Conservation (phyloP, 2,797 vertebrate genomes). For the Cynopterus sphinx region DNA sequence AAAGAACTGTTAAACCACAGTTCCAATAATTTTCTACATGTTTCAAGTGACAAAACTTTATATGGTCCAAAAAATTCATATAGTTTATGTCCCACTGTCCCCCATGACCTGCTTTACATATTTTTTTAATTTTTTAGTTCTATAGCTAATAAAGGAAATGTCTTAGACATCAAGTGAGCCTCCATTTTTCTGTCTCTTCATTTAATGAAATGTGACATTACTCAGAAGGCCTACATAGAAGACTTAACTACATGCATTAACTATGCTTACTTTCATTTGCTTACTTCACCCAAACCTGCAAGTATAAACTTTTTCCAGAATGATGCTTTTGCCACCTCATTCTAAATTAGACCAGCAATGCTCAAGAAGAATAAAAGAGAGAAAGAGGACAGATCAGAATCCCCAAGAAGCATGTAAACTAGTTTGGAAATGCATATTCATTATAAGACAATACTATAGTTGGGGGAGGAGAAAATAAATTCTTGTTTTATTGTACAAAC, state of each 20-base stretch:
- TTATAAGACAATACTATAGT: background rate
- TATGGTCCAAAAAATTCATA: background rate
- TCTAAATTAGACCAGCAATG: background rate
- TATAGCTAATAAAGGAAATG: background rate
- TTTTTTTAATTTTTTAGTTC: background rate
- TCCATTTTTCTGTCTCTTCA: background rate
- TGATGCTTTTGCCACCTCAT: background rate
- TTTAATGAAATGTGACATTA: background rate
- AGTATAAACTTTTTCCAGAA: background rate
- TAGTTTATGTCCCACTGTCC: background rate
- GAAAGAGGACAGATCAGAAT: background rate
- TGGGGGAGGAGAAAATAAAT: background rate
- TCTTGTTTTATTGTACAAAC: background rate
- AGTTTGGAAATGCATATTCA: background rate
- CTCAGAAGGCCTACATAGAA: background rate
- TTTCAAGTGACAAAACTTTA: constrained; percentile 24
- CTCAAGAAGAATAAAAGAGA: background rate
- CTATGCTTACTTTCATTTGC: background rate
- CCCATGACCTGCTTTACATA: background rate
- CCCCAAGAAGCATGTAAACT: background rate
- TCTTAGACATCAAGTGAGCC: background rate
- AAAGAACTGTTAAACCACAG: constrained; percentile 13
- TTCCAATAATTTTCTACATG: background rate
- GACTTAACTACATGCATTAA: background rate
- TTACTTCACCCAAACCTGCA: background rate